Percentiles rank a stretch among this genome's conserved stretches.
Evolutionary conservation across 2,113 vertebrate genomes (phyloP).

Genomic region (Meles meles): DNA sequence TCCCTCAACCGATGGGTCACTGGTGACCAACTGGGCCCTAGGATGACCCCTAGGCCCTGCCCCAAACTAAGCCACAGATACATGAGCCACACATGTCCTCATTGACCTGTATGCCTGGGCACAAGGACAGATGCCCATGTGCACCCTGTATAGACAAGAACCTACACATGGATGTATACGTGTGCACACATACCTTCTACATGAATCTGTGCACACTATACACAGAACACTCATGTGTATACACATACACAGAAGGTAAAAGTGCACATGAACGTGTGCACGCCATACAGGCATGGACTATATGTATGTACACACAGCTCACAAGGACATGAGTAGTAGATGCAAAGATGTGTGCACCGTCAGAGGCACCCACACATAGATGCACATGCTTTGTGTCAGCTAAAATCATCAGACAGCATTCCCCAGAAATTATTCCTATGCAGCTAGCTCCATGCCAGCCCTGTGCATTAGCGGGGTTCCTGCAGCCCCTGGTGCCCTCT

Average conservation of each 20-base stretch:
- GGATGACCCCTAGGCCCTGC: neutral
- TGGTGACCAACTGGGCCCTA: neutral
- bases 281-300: neutral
- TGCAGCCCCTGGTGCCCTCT: neutral
- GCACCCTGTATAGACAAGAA: neutral
- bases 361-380: neutral
- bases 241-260: neutral
- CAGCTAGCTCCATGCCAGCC: neutral
- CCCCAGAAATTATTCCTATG: neutral
- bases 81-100: neutral
- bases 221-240: neutral
- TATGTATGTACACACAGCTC: neutral
- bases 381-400: neutral
- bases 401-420: neutral
- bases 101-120: neutral
- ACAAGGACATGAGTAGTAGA: neutral
- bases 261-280: neutral
- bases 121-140: neutral
- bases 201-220: no score
- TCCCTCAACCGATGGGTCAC: neutral
- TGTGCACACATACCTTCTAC: fast-evolving
- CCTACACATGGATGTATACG: no score
- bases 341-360: neutral
- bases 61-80: neutral
- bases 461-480: fast-evolving